Base-by-base conservation (phyloP, 92 coral and sea anemone genomes). In the Porites rus region DNA sequence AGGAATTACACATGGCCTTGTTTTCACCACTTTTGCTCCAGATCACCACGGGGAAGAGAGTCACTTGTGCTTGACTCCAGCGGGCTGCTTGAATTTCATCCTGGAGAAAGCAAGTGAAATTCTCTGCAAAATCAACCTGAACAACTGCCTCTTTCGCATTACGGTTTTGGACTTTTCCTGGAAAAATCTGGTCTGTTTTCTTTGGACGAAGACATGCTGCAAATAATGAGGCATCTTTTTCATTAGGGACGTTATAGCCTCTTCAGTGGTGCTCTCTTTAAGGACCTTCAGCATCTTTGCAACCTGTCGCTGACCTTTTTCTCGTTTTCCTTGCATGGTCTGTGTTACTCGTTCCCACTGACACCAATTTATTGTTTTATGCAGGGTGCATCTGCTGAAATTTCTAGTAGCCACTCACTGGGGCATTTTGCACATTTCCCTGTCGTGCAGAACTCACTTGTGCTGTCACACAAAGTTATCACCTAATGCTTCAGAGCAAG, bases 101-200 rank as follows among this genome's bases (percentile, higher is more conserved):
- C 51, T 84, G 89, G 1, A 66, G 64, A 24, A 20, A 22, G 54
- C 88, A 93, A 1, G 78, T 61, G 38, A 87, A 93, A 61, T 93
- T 87, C 69, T 92, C 90, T 18, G 95, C 77, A 63, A 89, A 81
- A 63, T 92, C 93, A 8, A 82, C 87, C 64, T 92, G 95, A 14
- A 89, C 87, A 1, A 86, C 89, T 51, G 67, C 93, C 52, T 92
- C 93, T 67, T 77, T 38, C 77, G 51, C 22, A 14, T 77, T 76
- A 18, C 89, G 84, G 17, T 93, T 54, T 13, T 70, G 76, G 14
- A 61, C 74, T 31, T 72, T 43, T 82, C 93, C 73, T 86, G 86
- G 79, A 89, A 89, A 74, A 65, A 75, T 20, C 24, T 17, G 10
- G 91, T 56, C 66, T 81, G 91, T 79, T 82, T 85, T 65, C 88